phyloP scores from a whole-genome alignment of 2,888 invertebrate species.

The Tuta absoluta region DNA sequence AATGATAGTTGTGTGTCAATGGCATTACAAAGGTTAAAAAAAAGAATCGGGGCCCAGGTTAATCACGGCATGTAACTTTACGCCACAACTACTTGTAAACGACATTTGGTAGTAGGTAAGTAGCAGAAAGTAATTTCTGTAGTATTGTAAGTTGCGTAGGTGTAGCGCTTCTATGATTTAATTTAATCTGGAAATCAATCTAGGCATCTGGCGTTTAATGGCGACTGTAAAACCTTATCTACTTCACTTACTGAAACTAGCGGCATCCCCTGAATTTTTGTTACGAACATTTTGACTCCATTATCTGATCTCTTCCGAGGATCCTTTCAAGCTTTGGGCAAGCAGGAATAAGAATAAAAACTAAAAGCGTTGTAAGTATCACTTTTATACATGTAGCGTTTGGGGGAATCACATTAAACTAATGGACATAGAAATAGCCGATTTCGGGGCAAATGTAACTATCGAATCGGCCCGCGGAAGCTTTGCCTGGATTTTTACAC shows the following conservation, averaged over 20 bases:
- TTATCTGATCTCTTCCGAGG: background rate
- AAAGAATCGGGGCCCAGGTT: too few species aligned
- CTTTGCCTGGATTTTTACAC: constrained; percentile 43
- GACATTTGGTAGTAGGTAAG: too few species aligned
- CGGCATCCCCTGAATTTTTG: constrained; percentile 3
- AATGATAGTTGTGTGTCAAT: too few species aligned
- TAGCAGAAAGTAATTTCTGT: too few species aligned
- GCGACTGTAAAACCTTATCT: background rate
- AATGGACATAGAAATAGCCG: constrained; percentile 63
- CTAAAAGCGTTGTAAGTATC: constrained; percentile 38
- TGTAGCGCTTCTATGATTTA: too few species aligned
- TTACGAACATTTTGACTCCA: background rate
- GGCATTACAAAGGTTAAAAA: too few species aligned
- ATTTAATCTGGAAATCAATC: too few species aligned
- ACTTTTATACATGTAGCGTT: constrained; percentile 40
- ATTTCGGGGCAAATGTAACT: constrained; percentile 58
- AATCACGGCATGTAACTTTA: too few species aligned
- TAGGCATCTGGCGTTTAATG: too few species aligned
- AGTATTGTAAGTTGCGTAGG: too few species aligned
- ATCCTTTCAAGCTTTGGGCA: constrained; percentile 18
- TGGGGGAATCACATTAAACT: constrained; percentile 63
- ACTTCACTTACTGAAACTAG: background rate
- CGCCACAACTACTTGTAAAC: too few species aligned
- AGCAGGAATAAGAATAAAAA: constrained; percentile 33
- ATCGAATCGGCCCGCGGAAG: constrained; percentile 45